Conservation (phyloP, 2,888 invertebrate species). For the Mactromeris polynyma region DNA sequence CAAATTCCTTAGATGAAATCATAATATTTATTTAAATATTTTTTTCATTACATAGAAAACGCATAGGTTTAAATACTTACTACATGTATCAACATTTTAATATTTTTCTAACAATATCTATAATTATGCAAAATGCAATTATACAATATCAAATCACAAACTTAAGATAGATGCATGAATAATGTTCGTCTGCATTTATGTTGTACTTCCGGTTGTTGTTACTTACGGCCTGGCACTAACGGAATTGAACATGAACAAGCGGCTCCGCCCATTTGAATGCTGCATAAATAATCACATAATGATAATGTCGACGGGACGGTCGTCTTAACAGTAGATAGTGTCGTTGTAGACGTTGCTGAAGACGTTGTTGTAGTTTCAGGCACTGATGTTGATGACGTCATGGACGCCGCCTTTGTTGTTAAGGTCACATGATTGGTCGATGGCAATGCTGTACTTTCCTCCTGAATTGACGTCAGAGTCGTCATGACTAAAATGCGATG, state of each 20-base stretch:
- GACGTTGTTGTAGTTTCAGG: neutral
- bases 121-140: too few relatives aligned
- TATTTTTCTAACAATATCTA: too few relatives aligned
- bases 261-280: conserved; percentile 65
- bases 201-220: neutral
- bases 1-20: too few relatives aligned
- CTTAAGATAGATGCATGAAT: too few relatives aligned
- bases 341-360: neutral
- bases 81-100: too few relatives aligned
- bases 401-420: neutral
- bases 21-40: too few relatives aligned
- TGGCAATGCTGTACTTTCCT: neutral
- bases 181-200: neutral
- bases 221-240: conserved; percentile 17
- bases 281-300: conserved; percentile 69
- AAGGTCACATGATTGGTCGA: too few relatives aligned
- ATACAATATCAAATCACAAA: too few relatives aligned
- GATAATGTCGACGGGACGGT: conserved; percentile 36
- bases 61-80: too few relatives aligned
- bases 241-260: conserved; percentile 62
- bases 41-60: too few relatives aligned
- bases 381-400: neutral
- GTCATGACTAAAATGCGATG: too few relatives aligned
- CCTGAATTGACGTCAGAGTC: neutral
- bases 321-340: neutral